Evolutionary conservation across 1,140 invertebrate species (phyloP).

Genomic region (Microplitis demolitor): DNA sequence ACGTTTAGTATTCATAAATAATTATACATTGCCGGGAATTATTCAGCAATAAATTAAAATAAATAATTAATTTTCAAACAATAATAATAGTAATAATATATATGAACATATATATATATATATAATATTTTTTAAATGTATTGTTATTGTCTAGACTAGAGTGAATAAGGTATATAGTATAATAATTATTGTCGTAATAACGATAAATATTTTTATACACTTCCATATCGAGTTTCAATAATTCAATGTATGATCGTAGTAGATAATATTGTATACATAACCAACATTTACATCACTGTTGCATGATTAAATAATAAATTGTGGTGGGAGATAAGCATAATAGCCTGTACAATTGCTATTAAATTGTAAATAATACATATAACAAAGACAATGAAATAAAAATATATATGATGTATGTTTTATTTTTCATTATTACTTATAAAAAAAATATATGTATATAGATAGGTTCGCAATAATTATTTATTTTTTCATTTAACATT

Average conservation of each 20-base stretch:
- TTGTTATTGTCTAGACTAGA: background rate
- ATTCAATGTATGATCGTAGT: background rate
- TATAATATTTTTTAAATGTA: background rate
- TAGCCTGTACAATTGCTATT: background rate
- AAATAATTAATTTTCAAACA: background rate
- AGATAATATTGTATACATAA: background rate
- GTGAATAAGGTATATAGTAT: background rate
- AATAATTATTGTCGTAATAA: background rate
- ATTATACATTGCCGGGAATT: background rate
- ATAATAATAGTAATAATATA: background rate
- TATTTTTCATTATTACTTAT: background rate
- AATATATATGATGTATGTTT: too few relatives aligned
- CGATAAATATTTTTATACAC: background rate
- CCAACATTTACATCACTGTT: conserved; percentile 30
- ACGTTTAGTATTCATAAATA: background rate
- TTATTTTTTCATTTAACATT: too few relatives aligned
- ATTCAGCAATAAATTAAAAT: background rate
- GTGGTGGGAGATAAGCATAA: conserved; percentile 44
- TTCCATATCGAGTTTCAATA: background rate
- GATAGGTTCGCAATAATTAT: too few relatives aligned
- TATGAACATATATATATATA: too few relatives aligned
- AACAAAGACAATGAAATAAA: too few relatives aligned
- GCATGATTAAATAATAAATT: conserved; percentile 58
- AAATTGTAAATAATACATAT: background rate
- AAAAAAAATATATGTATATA: too few relatives aligned